Conservation (phyloP, 2,113 vertebrate genomes). For the Oryzias curvinotus region DNA sequence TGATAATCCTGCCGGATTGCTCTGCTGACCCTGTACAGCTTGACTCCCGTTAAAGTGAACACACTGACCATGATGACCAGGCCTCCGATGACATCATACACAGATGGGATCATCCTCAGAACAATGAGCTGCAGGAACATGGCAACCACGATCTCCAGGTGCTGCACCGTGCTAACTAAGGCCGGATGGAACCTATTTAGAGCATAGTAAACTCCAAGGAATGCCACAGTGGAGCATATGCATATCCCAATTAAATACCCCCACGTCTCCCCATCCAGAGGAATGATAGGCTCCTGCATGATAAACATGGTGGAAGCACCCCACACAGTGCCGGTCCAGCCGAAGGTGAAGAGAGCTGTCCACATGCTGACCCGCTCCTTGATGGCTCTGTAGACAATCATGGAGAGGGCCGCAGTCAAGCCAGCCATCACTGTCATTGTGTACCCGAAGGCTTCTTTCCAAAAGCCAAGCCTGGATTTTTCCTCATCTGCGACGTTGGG, state of each 20-base stretch:
- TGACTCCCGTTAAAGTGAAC: constrained; percentile 89
- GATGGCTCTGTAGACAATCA: constrained; percentile 97
- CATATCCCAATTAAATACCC: constrained; percentile 95
- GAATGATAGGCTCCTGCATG: constrained; percentile 96
- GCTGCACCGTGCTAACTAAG: constrained; percentile 96
- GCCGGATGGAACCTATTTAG: constrained; percentile 96
- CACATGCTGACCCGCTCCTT: constrained; percentile 97
- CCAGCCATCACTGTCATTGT: constrained; percentile 97
- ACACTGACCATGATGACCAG: constrained; percentile 92
- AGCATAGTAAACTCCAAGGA: constrained; percentile 96
- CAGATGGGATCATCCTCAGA: constrained; percentile 87
- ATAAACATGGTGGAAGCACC: constrained; percentile 96
- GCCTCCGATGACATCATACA: constrained; percentile 89
- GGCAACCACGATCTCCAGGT: constrained; percentile 93
- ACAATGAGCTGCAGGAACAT: constrained; percentile 96
- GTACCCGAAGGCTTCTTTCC: constrained; percentile 98
- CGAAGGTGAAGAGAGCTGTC: constrained; percentile 97
- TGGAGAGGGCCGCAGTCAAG: constrained; percentile 93
- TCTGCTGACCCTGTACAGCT: constrained; percentile 89
- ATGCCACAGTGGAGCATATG: constrained; percentile 93
- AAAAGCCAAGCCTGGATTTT: constrained; percentile 86
- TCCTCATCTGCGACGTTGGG: constrained; percentile 91
- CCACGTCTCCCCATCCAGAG: constrained; percentile 94
- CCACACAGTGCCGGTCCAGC: constrained; percentile 96
- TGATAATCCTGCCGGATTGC: constrained; percentile 89